Conservation (phyloP, 1,140 invertebrate species). For the Drosophila subpulchrella region DNA sequence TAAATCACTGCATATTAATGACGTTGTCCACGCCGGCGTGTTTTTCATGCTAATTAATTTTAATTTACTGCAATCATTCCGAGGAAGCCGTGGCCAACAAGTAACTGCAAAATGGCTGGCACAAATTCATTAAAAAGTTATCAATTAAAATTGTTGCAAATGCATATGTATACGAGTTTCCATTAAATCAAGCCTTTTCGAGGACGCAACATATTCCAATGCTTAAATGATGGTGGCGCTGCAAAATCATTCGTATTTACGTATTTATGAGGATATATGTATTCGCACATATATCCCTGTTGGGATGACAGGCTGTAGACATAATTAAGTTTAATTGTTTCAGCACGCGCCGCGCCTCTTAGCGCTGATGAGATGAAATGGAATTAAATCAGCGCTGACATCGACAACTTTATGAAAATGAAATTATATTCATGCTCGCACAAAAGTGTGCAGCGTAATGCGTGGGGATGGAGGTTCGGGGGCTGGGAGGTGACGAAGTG, state of each 20-base stretch:
- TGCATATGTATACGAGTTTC: slow-evolving; percentile 23
- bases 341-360: slow-evolving; percentile 53
- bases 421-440: slow-evolving; percentile 70
- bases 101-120: slow-evolving; percentile 39
- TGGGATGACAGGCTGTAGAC: slow-evolving; percentile 45
- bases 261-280: slow-evolving; percentile 11
- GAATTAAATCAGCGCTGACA: slow-evolving; percentile 81
- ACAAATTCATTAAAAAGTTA: slow-evolving; percentile 76
- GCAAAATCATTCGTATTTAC: slow-evolving; percentile 42
- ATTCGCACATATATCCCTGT: slow-evolving; percentile 28
- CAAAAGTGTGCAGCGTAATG: slow-evolving; percentile 68
- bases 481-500: neutral
- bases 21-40: slow-evolving; percentile 34
- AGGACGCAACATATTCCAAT: slow-evolving; percentile 65
- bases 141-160: slow-evolving; percentile 70
- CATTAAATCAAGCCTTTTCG: slow-evolving; percentile 60
- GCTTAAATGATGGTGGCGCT: slow-evolving; percentile 49
- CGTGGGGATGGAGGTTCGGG: neutral
- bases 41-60: slow-evolving; percentile 73
- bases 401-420: slow-evolving; percentile 82
- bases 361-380: slow-evolving; percentile 62
- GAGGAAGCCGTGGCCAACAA: slow-evolving; percentile 1
- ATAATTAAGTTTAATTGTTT: slow-evolving; percentile 83
- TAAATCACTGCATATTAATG: slow-evolving; percentile 61
- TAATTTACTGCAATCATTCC: slow-evolving; percentile 64